Evolutionary conservation across 2,888 invertebrate species (phyloP).

Genomic region (Branchellion lobata): DNA sequence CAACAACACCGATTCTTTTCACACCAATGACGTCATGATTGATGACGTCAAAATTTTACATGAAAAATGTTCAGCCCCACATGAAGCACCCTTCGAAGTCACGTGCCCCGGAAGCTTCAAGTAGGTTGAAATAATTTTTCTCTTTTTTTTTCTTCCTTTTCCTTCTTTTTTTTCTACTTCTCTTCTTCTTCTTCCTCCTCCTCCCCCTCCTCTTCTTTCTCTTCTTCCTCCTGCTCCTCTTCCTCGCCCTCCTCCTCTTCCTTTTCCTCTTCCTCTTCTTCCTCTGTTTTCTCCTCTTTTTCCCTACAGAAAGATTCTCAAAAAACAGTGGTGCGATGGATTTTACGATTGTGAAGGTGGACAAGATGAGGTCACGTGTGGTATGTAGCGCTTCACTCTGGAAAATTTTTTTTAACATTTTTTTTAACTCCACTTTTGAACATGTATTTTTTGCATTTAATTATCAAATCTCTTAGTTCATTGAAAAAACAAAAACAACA

Average conservation of each 20-base stretch:
- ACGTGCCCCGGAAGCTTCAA: not conserved
- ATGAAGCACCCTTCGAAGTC: not conserved
- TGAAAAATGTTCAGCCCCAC: not conserved
- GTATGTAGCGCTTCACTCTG: not conserved
- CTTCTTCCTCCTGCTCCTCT: too few species aligned
- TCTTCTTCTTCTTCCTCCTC: too few species aligned
- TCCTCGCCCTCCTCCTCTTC: too few species aligned
- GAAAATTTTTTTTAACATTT: not conserved
- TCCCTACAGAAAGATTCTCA: not conserved
- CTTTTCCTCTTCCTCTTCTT: too few species aligned
- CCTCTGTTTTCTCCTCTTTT: too few species aligned
- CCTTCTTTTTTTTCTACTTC: too few species aligned
- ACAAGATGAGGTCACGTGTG: not conserved
- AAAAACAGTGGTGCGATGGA: not conserved
- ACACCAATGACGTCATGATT: not conserved
- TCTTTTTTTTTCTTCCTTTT: too few species aligned
- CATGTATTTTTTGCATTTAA: too few species aligned
- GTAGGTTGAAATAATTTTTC: not conserved
- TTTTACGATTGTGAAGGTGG: not conserved
- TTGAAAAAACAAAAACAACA: too few species aligned
- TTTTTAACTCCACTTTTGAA: too few species aligned
- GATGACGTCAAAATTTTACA: not conserved
- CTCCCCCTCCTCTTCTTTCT: too few species aligned
- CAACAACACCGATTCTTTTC: not conserved
- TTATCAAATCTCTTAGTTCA: too few species aligned